Conservation (phyloP, 2,113 vertebrate species). For the Aramus guarauna region DNA sequence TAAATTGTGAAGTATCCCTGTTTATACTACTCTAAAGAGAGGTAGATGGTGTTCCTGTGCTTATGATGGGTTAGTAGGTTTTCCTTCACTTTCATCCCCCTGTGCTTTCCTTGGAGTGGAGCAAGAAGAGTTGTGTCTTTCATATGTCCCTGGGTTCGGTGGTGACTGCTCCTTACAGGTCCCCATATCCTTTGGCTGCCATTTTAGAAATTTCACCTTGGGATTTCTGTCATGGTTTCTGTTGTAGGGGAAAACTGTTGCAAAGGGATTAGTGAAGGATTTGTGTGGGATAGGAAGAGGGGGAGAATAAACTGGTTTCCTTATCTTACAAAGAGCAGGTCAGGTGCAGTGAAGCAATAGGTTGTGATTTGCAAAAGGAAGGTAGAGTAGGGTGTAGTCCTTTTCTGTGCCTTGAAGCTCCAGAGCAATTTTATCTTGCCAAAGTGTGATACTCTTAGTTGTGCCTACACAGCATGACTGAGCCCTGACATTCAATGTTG, state of each 20-base stretch:
- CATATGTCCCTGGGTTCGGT: neutral
- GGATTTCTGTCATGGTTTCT: neutral
- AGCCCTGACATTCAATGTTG: neutral
- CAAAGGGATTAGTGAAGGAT: neutral
- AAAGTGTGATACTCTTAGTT: neutral
- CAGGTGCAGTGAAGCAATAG: neutral
- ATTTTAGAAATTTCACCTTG: neutral
- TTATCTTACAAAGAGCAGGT: neutral
- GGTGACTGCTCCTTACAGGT: neutral
- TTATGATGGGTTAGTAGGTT: neutral
- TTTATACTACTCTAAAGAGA: neutral
- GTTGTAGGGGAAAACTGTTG: neutral
- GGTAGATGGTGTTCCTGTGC: neutral
- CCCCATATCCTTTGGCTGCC: neutral
- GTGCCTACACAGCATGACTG: neutral
- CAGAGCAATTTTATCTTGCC: constrained; percentile 12
- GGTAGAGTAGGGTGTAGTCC: neutral
- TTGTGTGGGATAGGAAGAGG: neutral
- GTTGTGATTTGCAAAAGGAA: neutral
- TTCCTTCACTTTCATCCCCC: neutral
- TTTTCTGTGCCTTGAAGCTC: constrained; percentile 3
- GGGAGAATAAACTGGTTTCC: neutral
- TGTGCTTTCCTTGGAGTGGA: neutral
- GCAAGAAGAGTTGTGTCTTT: neutral
- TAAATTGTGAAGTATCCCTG: neutral